Conservation (phyloP, 2,113 vertebrate species). For the Grus americana region DNA sequence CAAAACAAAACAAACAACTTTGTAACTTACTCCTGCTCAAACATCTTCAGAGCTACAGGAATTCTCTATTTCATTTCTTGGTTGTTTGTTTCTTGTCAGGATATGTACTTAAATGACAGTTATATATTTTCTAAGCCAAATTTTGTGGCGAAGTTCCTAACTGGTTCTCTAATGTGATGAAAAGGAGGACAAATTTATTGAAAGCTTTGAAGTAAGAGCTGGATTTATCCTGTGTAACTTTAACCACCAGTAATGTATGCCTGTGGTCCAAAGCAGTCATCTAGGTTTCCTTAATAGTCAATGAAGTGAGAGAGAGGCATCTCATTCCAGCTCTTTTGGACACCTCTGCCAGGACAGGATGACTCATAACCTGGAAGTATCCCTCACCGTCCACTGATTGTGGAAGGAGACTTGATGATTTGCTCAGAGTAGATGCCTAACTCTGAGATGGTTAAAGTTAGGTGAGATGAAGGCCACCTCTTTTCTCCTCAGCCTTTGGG, state of each 20-base stretch:
- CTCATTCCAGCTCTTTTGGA: neutral
- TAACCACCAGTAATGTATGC: neutral
- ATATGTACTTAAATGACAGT: neutral
- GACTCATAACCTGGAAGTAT: slow-evolving; percentile 6
- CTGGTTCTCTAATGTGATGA: neutral
- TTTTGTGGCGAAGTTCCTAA: neutral
- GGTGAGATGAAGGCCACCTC: neutral
- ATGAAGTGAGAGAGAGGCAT: neutral
- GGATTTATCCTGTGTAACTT: neutral
- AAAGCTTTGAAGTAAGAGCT: neutral
- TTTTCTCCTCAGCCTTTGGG: neutral
- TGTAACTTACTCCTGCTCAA: neutral
- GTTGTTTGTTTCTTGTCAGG: neutral
- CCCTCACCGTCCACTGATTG: neutral
- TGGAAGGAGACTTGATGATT: neutral
- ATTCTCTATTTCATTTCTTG: neutral
- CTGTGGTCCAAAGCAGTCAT: neutral
- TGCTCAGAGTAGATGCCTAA: neutral
- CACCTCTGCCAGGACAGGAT: neutral
- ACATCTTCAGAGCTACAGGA: neutral
- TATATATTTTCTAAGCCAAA: neutral
- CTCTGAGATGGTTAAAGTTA: neutral
- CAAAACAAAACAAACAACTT: neutral
- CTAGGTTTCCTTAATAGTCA: slow-evolving; percentile 5
- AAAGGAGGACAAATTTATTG: neutral